A percentile compares a stretch with the other conserved stretches of the same genome.
phyloP scores from a whole-genome alignment of 2,888 invertebrate species.

The Apoda limacodes region DNA sequence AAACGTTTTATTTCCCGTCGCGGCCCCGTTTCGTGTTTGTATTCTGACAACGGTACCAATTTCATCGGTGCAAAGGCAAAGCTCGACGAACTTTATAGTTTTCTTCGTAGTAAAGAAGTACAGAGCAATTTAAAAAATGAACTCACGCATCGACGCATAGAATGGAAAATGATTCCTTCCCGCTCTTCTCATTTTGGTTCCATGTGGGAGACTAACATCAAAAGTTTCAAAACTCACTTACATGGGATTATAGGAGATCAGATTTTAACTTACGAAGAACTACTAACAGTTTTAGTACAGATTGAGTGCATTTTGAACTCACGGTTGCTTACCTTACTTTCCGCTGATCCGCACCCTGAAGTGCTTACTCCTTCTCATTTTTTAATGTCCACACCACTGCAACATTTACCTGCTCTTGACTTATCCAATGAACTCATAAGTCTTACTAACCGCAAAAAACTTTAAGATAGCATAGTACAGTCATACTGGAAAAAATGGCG shows the following conservation, averaged over 20 bases:
- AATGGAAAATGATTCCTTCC: conserved; percentile 6
- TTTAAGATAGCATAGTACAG: no score
- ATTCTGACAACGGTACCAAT: conserved; percentile 3
- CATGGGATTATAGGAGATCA: conserved; percentile 3
- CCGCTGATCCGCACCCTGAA: conserved; percentile 2
- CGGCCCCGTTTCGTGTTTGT: conserved; percentile 2
- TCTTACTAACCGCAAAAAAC: no score
- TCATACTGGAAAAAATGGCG: no score
- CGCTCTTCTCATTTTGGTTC: conserved; percentile 7
- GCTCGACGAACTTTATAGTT: background rate
- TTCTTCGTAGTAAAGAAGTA: no score
- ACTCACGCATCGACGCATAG: conserved; percentile 3
- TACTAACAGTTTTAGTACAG: conserved; percentile 4
- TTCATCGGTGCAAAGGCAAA: conserved; percentile 2
- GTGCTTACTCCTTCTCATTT: conserved; percentile 2
- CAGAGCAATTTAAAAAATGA: no score
- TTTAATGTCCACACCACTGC: conserved; percentile 2
- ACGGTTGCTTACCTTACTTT: background rate
- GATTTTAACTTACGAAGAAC: conserved; percentile 3
- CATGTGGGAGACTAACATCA: conserved; percentile 8
- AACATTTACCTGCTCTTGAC: conserved; percentile 12
- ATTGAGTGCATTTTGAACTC: conserved; percentile 5
- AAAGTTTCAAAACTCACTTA: conserved; percentile 8
- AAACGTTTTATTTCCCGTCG: conserved; percentile 5
- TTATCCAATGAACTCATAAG: no score